Conservation (phyloP, 2,113 vertebrate species). For the Tragelaphus buxtoni region DNA sequence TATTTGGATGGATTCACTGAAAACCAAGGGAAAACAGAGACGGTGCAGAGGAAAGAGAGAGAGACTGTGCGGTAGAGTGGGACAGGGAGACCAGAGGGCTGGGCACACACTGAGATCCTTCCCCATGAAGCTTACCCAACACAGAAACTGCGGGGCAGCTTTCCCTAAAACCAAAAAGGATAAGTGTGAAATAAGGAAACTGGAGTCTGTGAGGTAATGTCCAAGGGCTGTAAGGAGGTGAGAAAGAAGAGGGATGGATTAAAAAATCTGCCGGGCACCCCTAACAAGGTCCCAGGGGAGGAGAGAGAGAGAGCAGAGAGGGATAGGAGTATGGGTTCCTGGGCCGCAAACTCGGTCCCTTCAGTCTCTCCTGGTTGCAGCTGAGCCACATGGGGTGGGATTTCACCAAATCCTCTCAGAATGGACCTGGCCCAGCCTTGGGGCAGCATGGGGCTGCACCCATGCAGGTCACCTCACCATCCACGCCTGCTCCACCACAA, state of each 20-base stretch:
- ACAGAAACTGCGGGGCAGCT: neutral
- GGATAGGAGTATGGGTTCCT: rapidly evolving
- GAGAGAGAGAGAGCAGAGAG: neutral
- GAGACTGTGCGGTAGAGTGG: rapidly evolving
- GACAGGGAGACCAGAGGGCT: rapidly evolving
- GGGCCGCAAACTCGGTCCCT: neutral
- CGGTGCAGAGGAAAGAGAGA: rapidly evolving
- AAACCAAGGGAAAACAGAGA: neutral
- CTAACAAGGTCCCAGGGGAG: rapidly evolving
- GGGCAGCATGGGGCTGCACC: neutral
- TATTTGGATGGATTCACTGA: neutral
- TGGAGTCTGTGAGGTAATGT: neutral
- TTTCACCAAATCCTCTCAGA: neutral
- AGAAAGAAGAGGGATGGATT: neutral
- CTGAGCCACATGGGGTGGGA: neutral
- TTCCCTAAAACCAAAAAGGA: neutral
- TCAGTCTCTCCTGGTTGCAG: too few species aligned
- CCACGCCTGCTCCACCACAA: rapidly evolving
- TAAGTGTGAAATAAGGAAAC: rapidly evolving
- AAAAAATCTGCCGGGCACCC: rapidly evolving
- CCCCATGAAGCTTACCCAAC: rapidly evolving
- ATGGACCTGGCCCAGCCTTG: neutral
- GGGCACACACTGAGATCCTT: rapidly evolving
- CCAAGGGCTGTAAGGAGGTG: neutral
- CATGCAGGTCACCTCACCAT: rapidly evolving